These are phyloP conservation scores for Epinotia nisella DNA, from an alignment of 2,888 invertebrate genomes.

Conservation along the genomic window DNA sequence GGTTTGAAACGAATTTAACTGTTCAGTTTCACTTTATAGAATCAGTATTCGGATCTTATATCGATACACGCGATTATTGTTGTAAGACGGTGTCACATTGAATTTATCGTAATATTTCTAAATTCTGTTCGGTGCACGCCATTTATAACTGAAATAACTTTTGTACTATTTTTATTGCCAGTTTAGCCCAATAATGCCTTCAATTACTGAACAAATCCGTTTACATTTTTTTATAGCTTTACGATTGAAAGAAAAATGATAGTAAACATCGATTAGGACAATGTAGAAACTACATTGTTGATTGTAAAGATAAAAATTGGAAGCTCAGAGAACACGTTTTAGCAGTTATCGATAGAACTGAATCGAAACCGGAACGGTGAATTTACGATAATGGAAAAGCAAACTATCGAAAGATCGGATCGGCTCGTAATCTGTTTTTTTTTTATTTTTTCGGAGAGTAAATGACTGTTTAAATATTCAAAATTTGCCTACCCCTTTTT, in stretches of 20 bases:
- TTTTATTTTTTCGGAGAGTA: conserved; percentile 64
- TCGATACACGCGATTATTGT: conserved; percentile 55
- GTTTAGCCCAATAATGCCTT: conserved; percentile 34
- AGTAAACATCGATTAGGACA: too few species aligned
- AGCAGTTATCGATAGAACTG: conserved; percentile 55
- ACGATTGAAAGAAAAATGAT: conserved; percentile 18
- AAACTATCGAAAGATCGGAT: conserved; percentile 62
- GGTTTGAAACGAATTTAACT: conserved; percentile 61
- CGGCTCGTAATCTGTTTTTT: conserved; percentile 62
- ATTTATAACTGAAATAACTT: conserved; percentile 38
- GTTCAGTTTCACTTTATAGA: conserved; percentile 61
- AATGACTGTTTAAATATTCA: conserved; percentile 72
- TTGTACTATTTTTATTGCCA: conserved; percentile 40
- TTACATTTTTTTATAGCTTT: conserved; percentile 21
- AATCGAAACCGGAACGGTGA: conserved; percentile 48
- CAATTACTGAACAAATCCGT: conserved; percentile 34
- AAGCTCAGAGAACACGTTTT: conserved; percentile 47
- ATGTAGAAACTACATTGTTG: conserved; percentile 1
- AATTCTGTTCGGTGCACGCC: conserved; percentile 37
- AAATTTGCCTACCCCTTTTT: conserved; percentile 75
- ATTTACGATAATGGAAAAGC: conserved; percentile 64
- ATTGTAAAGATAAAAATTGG: neutral
- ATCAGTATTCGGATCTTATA: conserved; percentile 55
- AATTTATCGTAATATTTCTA: conserved; percentile 43
- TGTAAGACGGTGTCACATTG: conserved; percentile 44